phyloP scores from a whole-genome alignment of 2,113 vertebrate genomes.

The Cochlearius cochlearius region DNA sequence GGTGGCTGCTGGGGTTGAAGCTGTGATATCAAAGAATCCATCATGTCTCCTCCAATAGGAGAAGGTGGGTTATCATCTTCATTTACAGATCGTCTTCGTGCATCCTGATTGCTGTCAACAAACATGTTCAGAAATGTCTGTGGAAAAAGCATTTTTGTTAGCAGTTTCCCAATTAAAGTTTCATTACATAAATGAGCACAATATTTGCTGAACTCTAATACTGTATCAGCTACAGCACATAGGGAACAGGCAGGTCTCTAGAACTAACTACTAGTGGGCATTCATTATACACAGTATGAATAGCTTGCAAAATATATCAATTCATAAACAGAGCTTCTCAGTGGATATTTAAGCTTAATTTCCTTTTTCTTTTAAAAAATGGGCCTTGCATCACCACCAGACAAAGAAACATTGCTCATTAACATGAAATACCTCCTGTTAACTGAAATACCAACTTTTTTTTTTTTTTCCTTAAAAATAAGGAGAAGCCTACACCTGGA shows the following conservation, averaged over 20 bases:
- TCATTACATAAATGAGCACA: not conserved
- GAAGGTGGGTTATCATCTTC: conserved; percentile 98
- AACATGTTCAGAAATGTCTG: conserved; percentile 99
- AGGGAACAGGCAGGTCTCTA: not conserved
- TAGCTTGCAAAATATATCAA: not conserved
- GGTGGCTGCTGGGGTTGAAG: conserved; percentile 82
- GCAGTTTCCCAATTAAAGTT: not conserved
- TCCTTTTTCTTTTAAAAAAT: not conserved
- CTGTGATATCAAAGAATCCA: conserved; percentile 91
- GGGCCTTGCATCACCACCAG: not conserved
- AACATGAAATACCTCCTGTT: not conserved
- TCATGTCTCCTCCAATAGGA: conserved; percentile 92
- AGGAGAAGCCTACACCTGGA: not conserved
- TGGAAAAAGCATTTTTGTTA: conserved; percentile 16
- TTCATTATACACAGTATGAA: not conserved
- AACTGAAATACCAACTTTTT: not conserved
- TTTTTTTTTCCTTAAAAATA: not conserved
- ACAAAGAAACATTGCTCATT: not conserved
- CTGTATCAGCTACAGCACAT: not conserved
- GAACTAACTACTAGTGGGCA: not conserved
- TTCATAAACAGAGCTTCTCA: not conserved
- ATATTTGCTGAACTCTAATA: not conserved
- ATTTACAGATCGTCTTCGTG: conserved; percentile 92
- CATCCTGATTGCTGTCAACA: conserved; percentile 97
- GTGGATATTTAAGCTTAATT: not conserved